Base-by-base conservation (phyloP, 92 coral and sea anemone genomes). In the Plumapathes pennacea region DNA sequence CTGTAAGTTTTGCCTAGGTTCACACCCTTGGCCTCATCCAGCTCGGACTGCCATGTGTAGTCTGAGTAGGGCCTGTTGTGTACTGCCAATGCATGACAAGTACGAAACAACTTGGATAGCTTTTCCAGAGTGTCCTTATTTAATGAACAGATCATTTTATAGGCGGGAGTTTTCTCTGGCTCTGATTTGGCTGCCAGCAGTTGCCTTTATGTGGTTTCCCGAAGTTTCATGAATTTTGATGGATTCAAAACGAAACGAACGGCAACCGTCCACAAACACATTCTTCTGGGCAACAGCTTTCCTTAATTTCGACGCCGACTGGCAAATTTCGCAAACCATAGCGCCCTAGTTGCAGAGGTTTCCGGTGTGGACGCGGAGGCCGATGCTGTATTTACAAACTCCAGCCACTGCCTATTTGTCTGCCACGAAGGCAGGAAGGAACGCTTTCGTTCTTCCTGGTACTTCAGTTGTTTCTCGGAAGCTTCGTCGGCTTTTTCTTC, bases 31-130 rank as follows among this genome's bases (percentile, higher is more conserved):
- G 41, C 23, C 17, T 70, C 68, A 70, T 57, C 60, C 13, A 58
- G 3, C 12, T 58, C 50, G 24, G 30, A 70, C 13, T 30, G 69
- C 78, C 78, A 58, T 13, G 17, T 25, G 18, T 24, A 58, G 69
- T 71, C 62, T 6, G 69, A 13, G 39, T 47, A 71, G 24, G 78
- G 70, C 38, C 55, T 28, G 63, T 60, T 44, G 68, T 61, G 43
- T 11, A 27, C 4, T 69, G 77, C 77, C 30, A 71, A n/a, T 20
- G 33, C 70, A 51, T 71, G 70, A 40, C 78, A 71, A 0, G 78
- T 60, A 0, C 62, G n/a, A 21, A 71, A 40, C 70, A 71, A 8
- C 47, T 60, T 74, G 51, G 33, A 42, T 11, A 74, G 17, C 51
- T 42, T 44, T 25, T 45, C 58, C n/a, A 24, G 15, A 0, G 40